A percentile compares a stretch with the other conserved stretches of the same genome.
Evolutionary conservation across 2,113 vertebrate genomes (phyloP).

Genomic region (Suncus etruscus): DNA sequence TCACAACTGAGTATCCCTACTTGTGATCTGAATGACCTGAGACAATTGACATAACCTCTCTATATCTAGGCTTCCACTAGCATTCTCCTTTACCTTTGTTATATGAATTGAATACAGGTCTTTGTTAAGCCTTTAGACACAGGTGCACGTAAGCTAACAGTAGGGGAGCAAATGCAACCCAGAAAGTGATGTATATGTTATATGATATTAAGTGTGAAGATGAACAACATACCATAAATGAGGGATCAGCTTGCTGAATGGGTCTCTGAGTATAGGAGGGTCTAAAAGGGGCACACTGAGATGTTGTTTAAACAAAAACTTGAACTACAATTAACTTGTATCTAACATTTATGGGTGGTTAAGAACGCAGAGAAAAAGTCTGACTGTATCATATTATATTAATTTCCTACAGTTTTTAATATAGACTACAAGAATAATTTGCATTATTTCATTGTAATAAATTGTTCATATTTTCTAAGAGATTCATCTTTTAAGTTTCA

Average conservation of each 20-base stretch:
- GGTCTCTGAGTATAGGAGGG: background rate
- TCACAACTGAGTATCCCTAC: background rate
- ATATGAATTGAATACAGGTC: background rate
- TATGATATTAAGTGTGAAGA: background rate
- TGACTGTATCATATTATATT: background rate
- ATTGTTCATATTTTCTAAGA: background rate
- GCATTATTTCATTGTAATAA: background rate
- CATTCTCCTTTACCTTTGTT: background rate
- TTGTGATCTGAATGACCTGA: background rate
- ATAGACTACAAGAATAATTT: background rate
- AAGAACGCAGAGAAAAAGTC: background rate
- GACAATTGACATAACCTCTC: background rate
- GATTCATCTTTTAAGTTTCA: background rate
- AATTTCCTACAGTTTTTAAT: too few relatives aligned
- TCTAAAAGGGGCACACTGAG: background rate
- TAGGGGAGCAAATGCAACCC: background rate
- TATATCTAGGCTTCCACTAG: too few relatives aligned
- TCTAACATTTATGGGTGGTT: background rate
- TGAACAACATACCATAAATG: background rate
- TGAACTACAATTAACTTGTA: rapidly evolving
- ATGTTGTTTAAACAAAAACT: slow-evolving; percentile 23
- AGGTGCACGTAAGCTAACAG: background rate
- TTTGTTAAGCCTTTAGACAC: background rate
- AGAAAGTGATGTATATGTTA: background rate
- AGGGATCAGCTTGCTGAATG: background rate